These are phyloP conservation scores for Osmerus mordax DNA, from an alignment of 2,113 vertebrate species.

Conservation along the genomic window DNA sequence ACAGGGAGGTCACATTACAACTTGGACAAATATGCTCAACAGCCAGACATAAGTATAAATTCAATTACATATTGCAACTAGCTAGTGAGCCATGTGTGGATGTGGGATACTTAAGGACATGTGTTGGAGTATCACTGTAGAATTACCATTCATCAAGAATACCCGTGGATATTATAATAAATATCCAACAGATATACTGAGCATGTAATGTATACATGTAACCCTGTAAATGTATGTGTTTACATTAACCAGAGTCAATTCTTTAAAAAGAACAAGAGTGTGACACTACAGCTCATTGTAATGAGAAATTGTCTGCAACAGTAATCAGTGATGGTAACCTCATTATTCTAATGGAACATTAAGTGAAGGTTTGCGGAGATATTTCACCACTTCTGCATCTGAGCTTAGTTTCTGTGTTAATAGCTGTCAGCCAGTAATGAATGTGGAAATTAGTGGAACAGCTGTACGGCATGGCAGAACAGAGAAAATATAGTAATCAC, in stretches of 20 bases:
- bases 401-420: conserved; percentile 51
- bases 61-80: too few relatives aligned
- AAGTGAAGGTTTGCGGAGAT: conserved; percentile 32
- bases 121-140: too few relatives aligned
- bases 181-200: conserved; percentile 33
- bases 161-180: too few relatives aligned
- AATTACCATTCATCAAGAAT: too few relatives aligned
- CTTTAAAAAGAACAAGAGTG: conserved; percentile 7
- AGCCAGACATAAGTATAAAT: too few relatives aligned
- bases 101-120: too few relatives aligned
- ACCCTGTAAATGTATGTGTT: conserved; percentile 26
- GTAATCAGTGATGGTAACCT: conserved; percentile 55
- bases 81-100: too few relatives aligned
- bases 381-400: conserved; percentile 37
- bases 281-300: conserved; percentile 13
- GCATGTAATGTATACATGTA: too few relatives aligned
- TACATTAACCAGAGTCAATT: conserved; percentile 25
- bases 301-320: conserved; percentile 28
- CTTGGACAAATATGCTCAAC: too few relatives aligned
- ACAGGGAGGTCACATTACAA: too few relatives aligned
- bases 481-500: conserved; percentile 44
- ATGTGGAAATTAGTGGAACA: conserved; percentile 67
- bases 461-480: conserved; percentile 49
- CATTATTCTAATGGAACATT: conserved; percentile 44
- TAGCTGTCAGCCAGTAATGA: conserved; percentile 62